Percentiles rank a stretch among this genome's conserved stretches.
These are phyloP conservation scores for Spicauda simplicius DNA, from an alignment of 2,888 invertebrate genomes.

Conservation along the genomic window DNA sequence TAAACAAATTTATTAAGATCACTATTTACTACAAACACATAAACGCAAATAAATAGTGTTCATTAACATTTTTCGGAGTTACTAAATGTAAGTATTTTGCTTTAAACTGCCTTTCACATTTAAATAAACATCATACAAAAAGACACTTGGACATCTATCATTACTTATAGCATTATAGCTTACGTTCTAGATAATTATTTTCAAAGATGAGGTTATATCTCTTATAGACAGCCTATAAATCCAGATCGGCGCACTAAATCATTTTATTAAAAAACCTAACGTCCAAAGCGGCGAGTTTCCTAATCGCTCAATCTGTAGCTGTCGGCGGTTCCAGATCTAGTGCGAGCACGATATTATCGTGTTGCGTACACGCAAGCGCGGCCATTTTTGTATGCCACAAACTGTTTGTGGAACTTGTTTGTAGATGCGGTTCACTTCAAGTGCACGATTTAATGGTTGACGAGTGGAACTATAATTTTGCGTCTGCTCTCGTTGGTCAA, in stretches of 20 bases:
- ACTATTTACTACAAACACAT: too few relatives aligned
- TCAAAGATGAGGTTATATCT: constrained; percentile 8
- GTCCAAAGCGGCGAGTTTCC: constrained; percentile 38
- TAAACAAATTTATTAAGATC: too few relatives aligned
- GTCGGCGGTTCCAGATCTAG: constrained; percentile 46
- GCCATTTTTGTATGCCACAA: constrained; percentile 43
- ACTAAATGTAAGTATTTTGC: too few relatives aligned
- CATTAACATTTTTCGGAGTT: too few relatives aligned
- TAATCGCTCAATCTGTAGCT: constrained; percentile 44
- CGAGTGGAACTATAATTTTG: constrained; percentile 27
- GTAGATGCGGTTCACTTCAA: constrained; percentile 32
- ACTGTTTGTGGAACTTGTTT: constrained; percentile 39
- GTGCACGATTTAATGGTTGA: constrained; percentile 28
- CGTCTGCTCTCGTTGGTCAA: background rate
- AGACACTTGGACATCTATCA: background rate
- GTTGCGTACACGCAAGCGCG: constrained; percentile 45
- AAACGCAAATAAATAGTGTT: too few relatives aligned
- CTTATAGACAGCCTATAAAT: constrained; percentile 22
- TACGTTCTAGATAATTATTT: constrained; percentile 2
- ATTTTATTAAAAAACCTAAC: constrained; percentile 30
- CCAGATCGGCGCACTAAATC: constrained; percentile 24
- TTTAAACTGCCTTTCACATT: background rate
- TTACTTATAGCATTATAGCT: background rate
- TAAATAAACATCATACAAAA: background rate
- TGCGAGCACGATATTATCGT: constrained; percentile 42